A percentile compares a stretch with the other conserved stretches of the same genome.
phyloP scores from a whole-genome alignment of 2,797 vertebrate species.

The Oophaga sylvatica region DNA sequence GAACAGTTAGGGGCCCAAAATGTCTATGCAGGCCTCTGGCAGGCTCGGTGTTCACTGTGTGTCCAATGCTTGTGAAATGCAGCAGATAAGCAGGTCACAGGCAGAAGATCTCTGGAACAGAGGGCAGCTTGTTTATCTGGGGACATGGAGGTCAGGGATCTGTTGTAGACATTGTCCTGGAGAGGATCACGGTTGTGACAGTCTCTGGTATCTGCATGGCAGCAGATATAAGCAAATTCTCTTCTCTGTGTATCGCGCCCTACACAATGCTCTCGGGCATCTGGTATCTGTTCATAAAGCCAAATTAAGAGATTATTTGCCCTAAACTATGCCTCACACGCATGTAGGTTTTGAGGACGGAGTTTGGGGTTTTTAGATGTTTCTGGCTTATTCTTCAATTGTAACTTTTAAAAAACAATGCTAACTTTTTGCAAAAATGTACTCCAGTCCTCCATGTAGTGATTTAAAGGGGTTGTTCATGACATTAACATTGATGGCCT shows the following conservation, averaged over 20 bases:
- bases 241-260: not conserved
- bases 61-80: not conserved
- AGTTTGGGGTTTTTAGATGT: no score
- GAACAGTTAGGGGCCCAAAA: not conserved
- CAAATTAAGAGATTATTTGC: not conserved
- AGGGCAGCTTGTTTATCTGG: constrained; percentile 17
- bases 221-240: not conserved
- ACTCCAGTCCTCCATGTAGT: no score
- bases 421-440: no score
- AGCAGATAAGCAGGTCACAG: constrained; percentile 10
- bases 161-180: constrained; percentile 25
- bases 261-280: not conserved
- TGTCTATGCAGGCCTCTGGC: not conserved
- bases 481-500: no score
- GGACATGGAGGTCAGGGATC: constrained; percentile 23
- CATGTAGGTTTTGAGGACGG: no score
- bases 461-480: no score
- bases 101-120: constrained; percentile 7
- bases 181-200: constrained; percentile 7
- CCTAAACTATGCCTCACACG: not conserved
- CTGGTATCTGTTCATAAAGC: not conserved
- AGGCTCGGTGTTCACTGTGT: not conserved
- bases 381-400: no score
- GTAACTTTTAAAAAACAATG: no score
- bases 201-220: not conserved